Base-by-base conservation (phyloP, 2,797 vertebrate species). In the Tragelaphus eurycerus region DNA sequence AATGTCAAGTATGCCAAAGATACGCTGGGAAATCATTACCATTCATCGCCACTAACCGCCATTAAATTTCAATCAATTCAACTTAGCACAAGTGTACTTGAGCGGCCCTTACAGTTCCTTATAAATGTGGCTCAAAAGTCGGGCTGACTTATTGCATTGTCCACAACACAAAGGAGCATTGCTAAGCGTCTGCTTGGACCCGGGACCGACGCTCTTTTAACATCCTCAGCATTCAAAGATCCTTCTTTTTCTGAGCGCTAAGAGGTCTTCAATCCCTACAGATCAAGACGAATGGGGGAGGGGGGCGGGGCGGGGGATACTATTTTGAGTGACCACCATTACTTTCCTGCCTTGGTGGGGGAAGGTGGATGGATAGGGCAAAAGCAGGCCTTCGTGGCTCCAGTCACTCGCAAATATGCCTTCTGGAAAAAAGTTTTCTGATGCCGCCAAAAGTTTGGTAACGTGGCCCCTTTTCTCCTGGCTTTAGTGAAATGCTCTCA, bases 61-160 rank as follows among this genome's bases (percentile, higher is more conserved):
- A 99, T 99, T 99, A 99, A 99, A 99, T 99, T 99, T 99, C 99
- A 99, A 99, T 99, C 99, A 99, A 99, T 99, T 99, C 99, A 99
- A 98, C 99, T 98, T 99, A 98, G 98, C 99, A 99, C 98, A 99
- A 99, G 99, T 98, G 99, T 98, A 98, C 99, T 99, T 99, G 99
- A 99, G 98, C 96, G 98, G 98, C 98, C 97, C 98, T 98, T 98
- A 98, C 98, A 98, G 98, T 98, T 98, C 98, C 98, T 98, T 97
- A 98, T 83, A 98, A 98, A 98, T 96, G 99, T 98, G 98, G 98
- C 99, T 99, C 98, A 97, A 96, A 98, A 98, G 98, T 99, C 98
- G 89, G 98, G 98, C 98, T 98, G 99, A 99, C 99, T 99, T 98
- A 98, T 98, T 97, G 98, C 98, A 99, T 99, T 99, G 99, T 99